Evolutionary conservation across 2,888 invertebrate genomes (phyloP).

Genomic region (Drosophila crucigera): DNA sequence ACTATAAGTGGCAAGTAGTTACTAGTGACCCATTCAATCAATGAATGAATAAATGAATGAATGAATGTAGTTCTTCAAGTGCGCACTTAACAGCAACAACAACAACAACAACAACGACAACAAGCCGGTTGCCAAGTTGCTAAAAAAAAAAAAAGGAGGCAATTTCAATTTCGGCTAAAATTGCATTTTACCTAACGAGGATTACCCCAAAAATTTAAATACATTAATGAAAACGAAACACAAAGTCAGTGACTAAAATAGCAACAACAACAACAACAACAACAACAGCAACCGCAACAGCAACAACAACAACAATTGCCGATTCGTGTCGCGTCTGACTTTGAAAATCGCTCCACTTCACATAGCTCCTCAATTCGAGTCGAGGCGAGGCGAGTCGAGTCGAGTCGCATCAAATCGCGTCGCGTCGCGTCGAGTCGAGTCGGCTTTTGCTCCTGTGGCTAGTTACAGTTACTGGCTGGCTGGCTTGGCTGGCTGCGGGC

Average conservation of each 20-base stretch:
- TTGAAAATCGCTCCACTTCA: constrained; percentile 73
- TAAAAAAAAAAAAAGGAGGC: not conserved
- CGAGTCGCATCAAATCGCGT: constrained; percentile 22
- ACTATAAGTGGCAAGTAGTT: constrained; percentile 3
- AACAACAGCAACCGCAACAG: constrained; percentile 9
- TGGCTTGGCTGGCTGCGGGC: constrained; percentile 26
- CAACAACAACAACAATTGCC: constrained; percentile 18
- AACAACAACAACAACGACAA: not conserved
- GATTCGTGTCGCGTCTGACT: constrained; percentile 58
- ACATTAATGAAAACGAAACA: constrained; percentile 55
- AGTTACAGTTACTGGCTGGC: constrained; percentile 1
- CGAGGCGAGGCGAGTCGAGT: constrained; percentile 13
- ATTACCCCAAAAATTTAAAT: constrained; percentile 63
- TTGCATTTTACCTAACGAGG: constrained; percentile 45
- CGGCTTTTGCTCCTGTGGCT: constrained; percentile 43
- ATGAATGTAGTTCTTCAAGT: not conserved
- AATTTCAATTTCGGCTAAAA: constrained; percentile 11
- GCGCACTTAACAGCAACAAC: not conserved
- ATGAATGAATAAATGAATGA: constrained; percentile 5
- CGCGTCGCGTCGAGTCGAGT: constrained; percentile 9
- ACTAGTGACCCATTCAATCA: constrained; percentile 5
- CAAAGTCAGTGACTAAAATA: constrained; percentile 58
- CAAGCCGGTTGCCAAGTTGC: constrained; percentile 3
- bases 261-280: constrained; percentile 15
- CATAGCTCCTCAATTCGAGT: constrained; percentile 32